These are phyloP conservation scores for Periophthalmus modestus DNA, from an alignment of 2,113 vertebrate genomes.

Conservation along the genomic window DNA sequence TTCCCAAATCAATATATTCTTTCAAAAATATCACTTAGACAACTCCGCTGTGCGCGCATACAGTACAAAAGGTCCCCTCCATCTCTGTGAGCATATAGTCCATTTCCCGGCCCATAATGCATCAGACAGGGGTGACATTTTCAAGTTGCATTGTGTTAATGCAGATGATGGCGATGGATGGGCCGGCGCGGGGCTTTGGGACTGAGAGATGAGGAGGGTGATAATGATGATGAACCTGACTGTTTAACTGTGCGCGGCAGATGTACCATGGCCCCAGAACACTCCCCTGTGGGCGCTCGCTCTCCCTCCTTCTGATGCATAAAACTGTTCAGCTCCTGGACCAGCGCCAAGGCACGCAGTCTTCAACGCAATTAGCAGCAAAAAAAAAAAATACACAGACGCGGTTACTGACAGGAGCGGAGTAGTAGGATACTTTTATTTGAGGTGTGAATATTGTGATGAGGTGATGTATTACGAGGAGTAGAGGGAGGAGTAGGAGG, in stretches of 20 bases:
- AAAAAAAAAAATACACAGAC: conserved; percentile 47
- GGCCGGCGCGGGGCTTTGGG: conserved; percentile 29
- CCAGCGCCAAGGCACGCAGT: conserved; percentile 65
- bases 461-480: too few species aligned
- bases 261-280: conserved; percentile 40
- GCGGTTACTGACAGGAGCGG: conserved; percentile 26
- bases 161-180: conserved; percentile 31
- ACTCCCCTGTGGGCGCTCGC: conserved; percentile 9
- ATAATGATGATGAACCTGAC: conserved; percentile 58
- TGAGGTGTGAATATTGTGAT: background rate
- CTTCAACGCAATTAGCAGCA: conserved; percentile 73
- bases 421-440: background rate
- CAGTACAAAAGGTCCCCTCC: background rate
- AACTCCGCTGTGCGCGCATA: background rate
- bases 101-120: conserved; percentile 7
- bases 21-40: background rate
- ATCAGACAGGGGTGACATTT: conserved; percentile 37
- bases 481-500: too few species aligned
- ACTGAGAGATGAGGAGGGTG: conserved; percentile 33
- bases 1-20: background rate
- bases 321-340: conserved; percentile 62
- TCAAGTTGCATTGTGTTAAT: conserved; percentile 24
- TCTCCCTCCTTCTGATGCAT: conserved; percentile 13
- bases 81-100: background rate
- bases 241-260: conserved; percentile 55